phyloP scores from a whole-genome alignment of 2,113 vertebrate genomes.

The Aleadryas rufinucha region DNA sequence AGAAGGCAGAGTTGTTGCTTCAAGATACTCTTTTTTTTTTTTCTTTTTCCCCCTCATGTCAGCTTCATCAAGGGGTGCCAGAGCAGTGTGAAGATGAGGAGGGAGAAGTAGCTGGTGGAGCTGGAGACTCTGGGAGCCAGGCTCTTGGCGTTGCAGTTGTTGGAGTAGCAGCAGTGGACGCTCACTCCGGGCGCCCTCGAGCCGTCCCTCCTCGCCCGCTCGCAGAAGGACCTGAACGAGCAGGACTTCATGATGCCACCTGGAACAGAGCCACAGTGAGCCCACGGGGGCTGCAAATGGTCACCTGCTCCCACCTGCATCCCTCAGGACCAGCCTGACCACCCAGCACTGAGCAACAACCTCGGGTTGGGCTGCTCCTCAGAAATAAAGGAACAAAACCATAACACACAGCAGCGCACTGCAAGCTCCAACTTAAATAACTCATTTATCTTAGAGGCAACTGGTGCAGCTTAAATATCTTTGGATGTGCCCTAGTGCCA shows the following conservation, averaged over 20 bases:
- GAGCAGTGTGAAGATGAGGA: background rate
- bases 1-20: background rate
- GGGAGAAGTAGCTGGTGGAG: background rate
- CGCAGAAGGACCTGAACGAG: constrained; percentile 87
- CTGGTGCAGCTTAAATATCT: background rate
- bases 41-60: background rate
- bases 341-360: background rate
- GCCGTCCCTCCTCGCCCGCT: constrained; percentile 81
- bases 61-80: constrained; percentile 43
- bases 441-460: background rate
- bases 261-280: constrained; percentile 53
- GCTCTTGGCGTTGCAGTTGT: constrained; percentile 80
- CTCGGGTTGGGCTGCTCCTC: accelerated
- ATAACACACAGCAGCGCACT: background rate
- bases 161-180: constrained; percentile 85
- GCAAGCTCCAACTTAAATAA: background rate
- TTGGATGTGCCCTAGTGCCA: too few species aligned
- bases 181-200: constrained; percentile 77
- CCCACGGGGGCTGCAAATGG: background rate
- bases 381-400: accelerated
- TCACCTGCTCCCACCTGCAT: background rate
- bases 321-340: background rate
- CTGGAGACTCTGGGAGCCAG: constrained; percentile 23
- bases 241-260: constrained; percentile 90
- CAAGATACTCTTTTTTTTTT: background rate